Conservation (phyloP, 2,888 invertebrate genomes). For the Altica lythri region DNA sequence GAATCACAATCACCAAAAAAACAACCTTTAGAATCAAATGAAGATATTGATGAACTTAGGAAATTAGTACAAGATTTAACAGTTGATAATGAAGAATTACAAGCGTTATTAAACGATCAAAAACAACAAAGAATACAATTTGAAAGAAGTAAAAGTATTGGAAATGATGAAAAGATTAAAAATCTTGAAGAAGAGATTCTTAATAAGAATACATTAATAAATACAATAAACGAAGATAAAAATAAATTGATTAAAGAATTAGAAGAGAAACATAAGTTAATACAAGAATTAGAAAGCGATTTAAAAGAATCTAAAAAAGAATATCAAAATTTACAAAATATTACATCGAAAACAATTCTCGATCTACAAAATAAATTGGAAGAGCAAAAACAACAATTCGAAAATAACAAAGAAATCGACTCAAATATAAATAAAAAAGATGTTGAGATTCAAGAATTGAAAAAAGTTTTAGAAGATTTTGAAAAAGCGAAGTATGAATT, state of each 20-base stretch:
- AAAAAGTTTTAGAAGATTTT: slow-evolving; percentile 27
- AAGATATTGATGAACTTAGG: slow-evolving; percentile 60
- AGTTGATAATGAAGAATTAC: slow-evolving; percentile 67
- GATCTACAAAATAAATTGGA: slow-evolving; percentile 14
- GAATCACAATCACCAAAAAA: slow-evolving; percentile 34
- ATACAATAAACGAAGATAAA: slow-evolving; percentile 18
- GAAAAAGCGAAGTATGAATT: slow-evolving; percentile 24
- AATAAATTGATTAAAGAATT: slow-evolving; percentile 1
- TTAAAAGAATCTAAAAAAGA: slow-evolving; percentile 2
- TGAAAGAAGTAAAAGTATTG: slow-evolving; percentile 32
- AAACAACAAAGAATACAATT: slow-evolving; percentile 50
- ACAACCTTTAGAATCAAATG: not conserved
- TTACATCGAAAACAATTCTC: slow-evolving; percentile 2
- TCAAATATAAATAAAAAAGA: too few species aligned
- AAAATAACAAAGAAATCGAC: too few species aligned
- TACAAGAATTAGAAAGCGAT: slow-evolving; percentile 4
- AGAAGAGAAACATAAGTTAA: slow-evolving; percentile 1
- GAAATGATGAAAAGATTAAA: slow-evolving; percentile 20
- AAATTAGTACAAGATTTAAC: slow-evolving; percentile 64
- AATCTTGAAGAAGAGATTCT: slow-evolving; percentile 26
- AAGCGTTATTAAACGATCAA: slow-evolving; percentile 63
- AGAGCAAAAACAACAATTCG: too few species aligned
- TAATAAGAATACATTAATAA: slow-evolving; percentile 13
- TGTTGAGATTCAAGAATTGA: slow-evolving; percentile 27
- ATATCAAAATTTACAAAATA: too few species aligned